Conservation (phyloP, 2,888 invertebrate species). For the Eristalis intricaria region DNA sequence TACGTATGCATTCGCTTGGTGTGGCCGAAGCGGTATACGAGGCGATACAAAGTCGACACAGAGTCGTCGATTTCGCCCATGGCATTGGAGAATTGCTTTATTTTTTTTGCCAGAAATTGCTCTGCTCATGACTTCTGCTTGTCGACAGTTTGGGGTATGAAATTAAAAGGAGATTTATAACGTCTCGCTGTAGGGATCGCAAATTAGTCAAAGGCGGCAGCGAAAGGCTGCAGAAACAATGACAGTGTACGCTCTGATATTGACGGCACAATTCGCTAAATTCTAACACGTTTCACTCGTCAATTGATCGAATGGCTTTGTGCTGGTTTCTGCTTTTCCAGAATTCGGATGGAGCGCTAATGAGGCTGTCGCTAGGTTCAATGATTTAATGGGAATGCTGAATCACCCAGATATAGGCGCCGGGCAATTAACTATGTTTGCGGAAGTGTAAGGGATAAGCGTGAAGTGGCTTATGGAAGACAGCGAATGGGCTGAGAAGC, state of each 20-base stretch:
- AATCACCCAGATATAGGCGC: not conserved
- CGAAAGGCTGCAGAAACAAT: not conserved
- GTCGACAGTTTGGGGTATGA: not conserved
- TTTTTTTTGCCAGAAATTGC: not conserved
- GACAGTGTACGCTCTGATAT: not conserved
- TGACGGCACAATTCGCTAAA: not conserved
- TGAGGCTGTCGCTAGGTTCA: not conserved
- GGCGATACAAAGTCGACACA: not conserved
- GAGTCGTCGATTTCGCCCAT: not conserved
- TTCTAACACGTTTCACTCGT: not conserved
- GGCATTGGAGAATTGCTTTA: not conserved
- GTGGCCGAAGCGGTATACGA: not conserved
- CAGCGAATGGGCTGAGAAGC: not conserved
- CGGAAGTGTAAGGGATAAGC: not conserved
- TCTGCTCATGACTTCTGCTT: not conserved
- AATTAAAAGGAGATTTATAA: not conserved
- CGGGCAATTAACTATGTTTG: not conserved
- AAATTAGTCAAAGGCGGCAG: not conserved
- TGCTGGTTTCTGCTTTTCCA: not conserved
- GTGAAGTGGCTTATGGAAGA: not conserved
- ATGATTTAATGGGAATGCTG: slow-evolving; percentile 4
- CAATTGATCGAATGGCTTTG: not conserved
- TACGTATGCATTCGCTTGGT: slow-evolving; percentile 30
- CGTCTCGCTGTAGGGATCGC: not conserved
- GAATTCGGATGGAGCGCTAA: not conserved